Conservation (phyloP, 2,797 vertebrate species). For the Myoxocephalus aenaeus region DNA sequence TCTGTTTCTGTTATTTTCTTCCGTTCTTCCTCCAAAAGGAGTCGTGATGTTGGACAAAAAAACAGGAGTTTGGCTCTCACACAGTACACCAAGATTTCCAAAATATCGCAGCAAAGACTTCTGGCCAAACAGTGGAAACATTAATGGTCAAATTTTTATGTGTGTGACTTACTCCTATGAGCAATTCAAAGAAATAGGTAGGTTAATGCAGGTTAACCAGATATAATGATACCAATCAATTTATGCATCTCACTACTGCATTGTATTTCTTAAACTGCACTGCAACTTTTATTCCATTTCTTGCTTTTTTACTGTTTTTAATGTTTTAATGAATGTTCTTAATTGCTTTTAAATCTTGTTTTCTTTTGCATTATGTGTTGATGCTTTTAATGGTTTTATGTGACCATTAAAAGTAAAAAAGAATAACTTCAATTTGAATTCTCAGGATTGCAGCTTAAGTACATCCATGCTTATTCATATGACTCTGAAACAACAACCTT, state of each 20-base stretch:
- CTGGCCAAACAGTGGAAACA: conserved; percentile 57
- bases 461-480: conserved; percentile 64
- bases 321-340: too few relatives aligned
- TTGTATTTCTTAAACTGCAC: too few relatives aligned
- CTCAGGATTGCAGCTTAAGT: conserved; percentile 65
- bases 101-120: not conserved
- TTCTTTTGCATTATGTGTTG: too few relatives aligned
- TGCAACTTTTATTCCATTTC: too few relatives aligned
- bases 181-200: conserved; percentile 63
- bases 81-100: conserved; percentile 71
- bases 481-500: conserved; percentile 36
- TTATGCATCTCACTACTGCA: too few relatives aligned
- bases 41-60: conserved; percentile 63
- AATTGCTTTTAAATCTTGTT: too few relatives aligned
- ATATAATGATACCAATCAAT: too few relatives aligned
- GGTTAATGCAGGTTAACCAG: not conserved
- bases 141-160: conserved; percentile 65
- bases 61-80: conserved; percentile 72
- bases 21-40: conserved; percentile 37
- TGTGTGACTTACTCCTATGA: conserved; percentile 59
- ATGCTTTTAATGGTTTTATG: too few relatives aligned
- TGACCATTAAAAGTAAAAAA: too few relatives aligned
- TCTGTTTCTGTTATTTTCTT: not conserved
- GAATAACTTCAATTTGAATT: not conserved
- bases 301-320: too few relatives aligned